A percentile compares a stretch with the other conserved stretches of the same genome.
These are phyloP conservation scores for Linurgus olivaceus DNA, from an alignment of 2,797 vertebrate species.

Conservation along the genomic window DNA sequence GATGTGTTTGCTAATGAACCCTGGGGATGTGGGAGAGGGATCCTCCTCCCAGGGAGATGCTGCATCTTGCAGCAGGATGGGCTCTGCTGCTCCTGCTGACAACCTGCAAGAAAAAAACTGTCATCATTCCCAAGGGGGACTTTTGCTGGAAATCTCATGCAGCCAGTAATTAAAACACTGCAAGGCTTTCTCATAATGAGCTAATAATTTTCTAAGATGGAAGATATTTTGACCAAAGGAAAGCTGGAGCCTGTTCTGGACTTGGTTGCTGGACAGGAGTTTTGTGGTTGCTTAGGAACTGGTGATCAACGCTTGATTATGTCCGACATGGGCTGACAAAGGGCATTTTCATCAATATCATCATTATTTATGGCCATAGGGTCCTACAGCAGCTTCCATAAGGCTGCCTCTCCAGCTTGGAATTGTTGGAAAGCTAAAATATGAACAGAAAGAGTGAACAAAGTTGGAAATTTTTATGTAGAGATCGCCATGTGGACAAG, in stretches of 20 bases:
- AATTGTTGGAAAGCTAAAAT: not conserved
- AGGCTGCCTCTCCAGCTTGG: not conserved
- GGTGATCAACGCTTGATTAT: not conserved
- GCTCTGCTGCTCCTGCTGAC: not conserved
- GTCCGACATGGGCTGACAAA: not conserved
- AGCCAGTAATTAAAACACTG: not conserved
- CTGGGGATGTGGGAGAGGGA: not conserved
- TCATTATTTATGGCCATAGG: rapidly evolving
- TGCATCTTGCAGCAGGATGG: not conserved
- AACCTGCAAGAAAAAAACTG: not conserved
- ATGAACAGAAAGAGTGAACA: not conserved
- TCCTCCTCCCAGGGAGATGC: not conserved
- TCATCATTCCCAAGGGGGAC: not conserved
- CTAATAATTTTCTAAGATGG: not conserved
- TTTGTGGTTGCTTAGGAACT: constrained; percentile 61
- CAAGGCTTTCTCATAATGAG: not conserved
- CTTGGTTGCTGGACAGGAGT: not conserved
- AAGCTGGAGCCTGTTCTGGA: not conserved
- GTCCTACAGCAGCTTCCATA: not conserved
- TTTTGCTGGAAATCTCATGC: not conserved
- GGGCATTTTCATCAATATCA: not conserved
- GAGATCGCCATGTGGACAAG: rapidly evolving
- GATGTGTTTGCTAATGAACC: not conserved
- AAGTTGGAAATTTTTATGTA: not conserved
- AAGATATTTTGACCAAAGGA: not conserved